Evolutionary conservation across 2,113 vertebrate species (phyloP), one percentile per base, ranked within the genome.

Genomic region (Anarrhichthys ocellatus): DNA sequence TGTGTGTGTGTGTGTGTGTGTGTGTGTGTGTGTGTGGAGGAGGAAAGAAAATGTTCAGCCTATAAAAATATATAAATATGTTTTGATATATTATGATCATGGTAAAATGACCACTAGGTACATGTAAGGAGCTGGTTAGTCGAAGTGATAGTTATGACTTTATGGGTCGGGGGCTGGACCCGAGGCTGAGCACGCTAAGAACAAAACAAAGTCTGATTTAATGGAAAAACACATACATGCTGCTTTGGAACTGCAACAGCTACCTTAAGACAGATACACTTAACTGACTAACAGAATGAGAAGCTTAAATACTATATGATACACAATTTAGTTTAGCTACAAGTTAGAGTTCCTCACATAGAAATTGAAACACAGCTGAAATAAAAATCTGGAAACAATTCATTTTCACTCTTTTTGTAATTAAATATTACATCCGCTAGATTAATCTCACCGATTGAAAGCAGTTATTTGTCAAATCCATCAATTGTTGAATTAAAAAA

Each of bases 61-160:
- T 15, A 62, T 11, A 27, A 10, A 63, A 71, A 63, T 73, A 56
- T 61, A 18, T 7, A 18, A 68, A 80, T 32, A 15, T 71, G 10
- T 74, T 81, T 68, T 73, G 24, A 81, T 34, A 52, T 32, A 73
- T 81, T 32, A 73, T 81, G 24, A 27, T 40, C 58, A 44, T 73
- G 20, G 15, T 50, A 7, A 44, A 78, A 59, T 70, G 38, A 18
- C 29, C 5, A 38, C 18, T 66, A 4, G 13, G 62, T 67, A n/a
- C 29, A 72, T 38, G 34, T 62, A 62, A 61, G 54, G 42, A 75
- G 61, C 64, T 64, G 46, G 46, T 42, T 20, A 75, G 71, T 62
- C n/a, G 9, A 56, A 66, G 65, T 76, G 32, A 73, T 38, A 27
- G 70, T 81, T 81, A 14, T 58, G 11, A 40, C 34, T 11, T 61